Conservation (phyloP, 2,888 invertebrate genomes). For the Eristalis pertinax region DNA sequence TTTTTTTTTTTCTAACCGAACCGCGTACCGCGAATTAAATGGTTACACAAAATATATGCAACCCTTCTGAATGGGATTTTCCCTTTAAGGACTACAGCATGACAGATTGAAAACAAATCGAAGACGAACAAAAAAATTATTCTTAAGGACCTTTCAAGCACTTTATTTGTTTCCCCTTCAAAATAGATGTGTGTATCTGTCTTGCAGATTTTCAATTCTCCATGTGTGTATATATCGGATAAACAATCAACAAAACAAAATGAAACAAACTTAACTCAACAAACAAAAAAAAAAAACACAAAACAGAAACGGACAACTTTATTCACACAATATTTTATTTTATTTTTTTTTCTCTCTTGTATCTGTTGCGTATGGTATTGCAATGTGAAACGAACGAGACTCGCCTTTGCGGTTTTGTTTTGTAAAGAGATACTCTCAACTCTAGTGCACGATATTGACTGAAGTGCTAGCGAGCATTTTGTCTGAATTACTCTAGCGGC, state of each 20-base stretch:
- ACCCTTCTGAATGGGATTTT: conserved; percentile 27
- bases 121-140: background rate
- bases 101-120: conserved; percentile 27
- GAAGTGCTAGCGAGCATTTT: conserved; percentile 63
- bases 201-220: too few species aligned
- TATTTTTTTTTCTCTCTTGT: conserved; percentile 21
- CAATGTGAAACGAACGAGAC: conserved; percentile 30
- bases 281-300: conserved; percentile 19
- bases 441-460: conserved; percentile 69
- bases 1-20: background rate
- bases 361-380: conserved; percentile 65
- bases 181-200: too few species aligned
- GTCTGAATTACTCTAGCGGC: conserved; percentile 67
- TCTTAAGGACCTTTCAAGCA: background rate
- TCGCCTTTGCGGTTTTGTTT: conserved; percentile 18
- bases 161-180: background rate
- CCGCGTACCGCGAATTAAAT: background rate
- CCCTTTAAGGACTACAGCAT: conserved; percentile 64
- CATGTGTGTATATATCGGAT: too few species aligned
- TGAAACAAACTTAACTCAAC: conserved; percentile 42
- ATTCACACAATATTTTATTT: background rate
- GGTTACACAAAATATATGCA: too few species aligned
- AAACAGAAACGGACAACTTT: background rate
- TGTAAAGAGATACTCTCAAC: conserved; percentile 54
- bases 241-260: conserved; percentile 32